Base-by-base conservation (phyloP, 37 sponge, comb jelly and placozoan genomes). In the Chondrilla cf. caribensis region DNA sequence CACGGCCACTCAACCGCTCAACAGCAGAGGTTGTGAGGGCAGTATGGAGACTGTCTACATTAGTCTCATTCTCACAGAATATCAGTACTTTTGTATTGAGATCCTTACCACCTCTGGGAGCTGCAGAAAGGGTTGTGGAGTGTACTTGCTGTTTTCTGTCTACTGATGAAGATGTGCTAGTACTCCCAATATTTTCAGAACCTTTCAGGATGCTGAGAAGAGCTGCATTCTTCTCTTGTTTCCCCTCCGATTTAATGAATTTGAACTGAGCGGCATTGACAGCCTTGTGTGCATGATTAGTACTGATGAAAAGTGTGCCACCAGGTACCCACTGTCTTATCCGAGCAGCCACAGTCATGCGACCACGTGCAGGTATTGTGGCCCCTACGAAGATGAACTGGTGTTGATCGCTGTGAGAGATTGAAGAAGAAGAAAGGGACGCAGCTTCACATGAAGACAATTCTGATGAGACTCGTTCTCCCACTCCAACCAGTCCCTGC, bases 361-460 rank as follows among this genome's bases (percentile, higher is more conserved):
- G 66, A 2, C 88, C 86, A 37, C 84, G 57, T 24, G 83, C 59
- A 17, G 94, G 91, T 21, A 93, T 72, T 4, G 94, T 93, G 0
- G 94, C 94, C 79, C 83, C 94, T 67, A 85, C 81, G 24, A 93
- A 85, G 19, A 93, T 80, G 41, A 90, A 31, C 81, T 87, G 91
- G 17, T 58, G 82, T 22, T 17, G 4, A 0, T 31, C 17, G 22
- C 8, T 6, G 29, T 6, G 18, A 29, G 64, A 15, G 15, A 26
- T 6, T n/a, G 68, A 9, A 47, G 51, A 47, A 11, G 51, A 47
- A 47, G 51, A 6, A 47, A 6, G 51, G 6, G 51, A 47, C 51
- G 11, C 51, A 47, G 6, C 11, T 6, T 47, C 11, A n/a, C n/a
- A n/a, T 19, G 64, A 28, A 7, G 29, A n/a, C 18, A 6, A 28